Conservation (phyloP, 30 jellyfish, hydroid and myxozoan species). For the Cassiopea andromeda region DNA sequence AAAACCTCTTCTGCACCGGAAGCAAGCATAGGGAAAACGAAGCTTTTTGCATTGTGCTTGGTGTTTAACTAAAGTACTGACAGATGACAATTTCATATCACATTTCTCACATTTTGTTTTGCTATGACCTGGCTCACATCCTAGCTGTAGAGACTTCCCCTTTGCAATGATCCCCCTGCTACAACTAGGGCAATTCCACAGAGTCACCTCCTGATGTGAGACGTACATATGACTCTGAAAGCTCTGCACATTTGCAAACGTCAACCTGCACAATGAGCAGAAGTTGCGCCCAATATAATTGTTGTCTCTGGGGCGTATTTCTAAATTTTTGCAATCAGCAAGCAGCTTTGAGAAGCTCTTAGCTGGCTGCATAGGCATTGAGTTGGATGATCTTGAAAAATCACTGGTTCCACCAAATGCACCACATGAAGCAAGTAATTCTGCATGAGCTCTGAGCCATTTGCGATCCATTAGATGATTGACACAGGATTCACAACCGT, state of each 20-base stretch:
- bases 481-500: constrained; percentile 5
- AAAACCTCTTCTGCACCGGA: constrained; percentile 34
- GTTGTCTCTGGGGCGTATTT: neutral
- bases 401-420: neutral
- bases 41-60: neutral
- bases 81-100: neutral
- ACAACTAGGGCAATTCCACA: constrained; percentile 15
- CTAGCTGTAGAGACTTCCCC: neutral
- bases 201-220: neutral
- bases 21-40: constrained; percentile 12
- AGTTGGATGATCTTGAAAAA: neutral
- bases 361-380: neutral
- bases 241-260: neutral
- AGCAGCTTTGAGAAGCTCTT: neutral
- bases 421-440: neutral
- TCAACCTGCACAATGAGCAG: neutral
- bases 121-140: neutral
- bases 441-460: neutral
- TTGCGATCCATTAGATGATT: neutral
- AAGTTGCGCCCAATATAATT: neutral
- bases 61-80: neutral
- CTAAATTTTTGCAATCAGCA: neutral
- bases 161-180: neutral
- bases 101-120: neutral
- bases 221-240: neutral